A percentile compares a stretch with the other conserved stretches of the same genome.
phyloP scores from a whole-genome alignment of 2,888 invertebrate genomes.

The Seira ritae region DNA sequence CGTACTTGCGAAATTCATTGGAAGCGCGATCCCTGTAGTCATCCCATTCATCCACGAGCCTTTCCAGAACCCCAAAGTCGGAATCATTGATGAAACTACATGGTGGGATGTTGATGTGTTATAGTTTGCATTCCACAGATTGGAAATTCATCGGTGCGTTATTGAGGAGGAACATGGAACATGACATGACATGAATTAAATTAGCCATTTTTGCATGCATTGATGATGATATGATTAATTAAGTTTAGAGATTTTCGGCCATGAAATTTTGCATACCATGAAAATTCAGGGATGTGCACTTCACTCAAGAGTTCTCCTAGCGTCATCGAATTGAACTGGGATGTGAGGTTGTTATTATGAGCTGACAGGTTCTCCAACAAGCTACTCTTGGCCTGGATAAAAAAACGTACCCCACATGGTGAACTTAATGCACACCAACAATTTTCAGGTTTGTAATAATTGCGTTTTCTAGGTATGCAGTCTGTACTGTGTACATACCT shows the following conservation, averaged over 20 bases:
- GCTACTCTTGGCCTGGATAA: slow-evolving; percentile 57
- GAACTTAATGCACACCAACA: too few relatives aligned
- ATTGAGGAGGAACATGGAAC: background rate
- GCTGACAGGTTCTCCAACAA: slow-evolving; percentile 57
- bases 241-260: too few relatives aligned
- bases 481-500: slow-evolving; percentile 30
- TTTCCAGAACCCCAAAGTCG: slow-evolving; percentile 63
- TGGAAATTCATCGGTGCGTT: background rate
- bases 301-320: slow-evolving; percentile 52
- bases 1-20: slow-evolving; percentile 20
- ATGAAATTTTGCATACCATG: slow-evolving; percentile 47
- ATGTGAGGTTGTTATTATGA: slow-evolving; percentile 54
- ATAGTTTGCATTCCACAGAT: background rate
- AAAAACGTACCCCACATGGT: too few relatives aligned
- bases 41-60: slow-evolving; percentile 61
- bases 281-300: slow-evolving; percentile 66
- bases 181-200: too few relatives aligned
- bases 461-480: background rate
- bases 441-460: too few relatives aligned
- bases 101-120: background rate
- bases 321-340: slow-evolving; percentile 60
- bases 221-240: too few relatives aligned
- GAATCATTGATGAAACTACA: slow-evolving; percentile 65
- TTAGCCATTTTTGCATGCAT: too few relatives aligned
- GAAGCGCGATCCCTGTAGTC: slow-evolving; percentile 25